These are phyloP conservation scores for Equus przewalskii DNA, from an alignment of 2,113 vertebrate species.

Conservation along the genomic window DNA sequence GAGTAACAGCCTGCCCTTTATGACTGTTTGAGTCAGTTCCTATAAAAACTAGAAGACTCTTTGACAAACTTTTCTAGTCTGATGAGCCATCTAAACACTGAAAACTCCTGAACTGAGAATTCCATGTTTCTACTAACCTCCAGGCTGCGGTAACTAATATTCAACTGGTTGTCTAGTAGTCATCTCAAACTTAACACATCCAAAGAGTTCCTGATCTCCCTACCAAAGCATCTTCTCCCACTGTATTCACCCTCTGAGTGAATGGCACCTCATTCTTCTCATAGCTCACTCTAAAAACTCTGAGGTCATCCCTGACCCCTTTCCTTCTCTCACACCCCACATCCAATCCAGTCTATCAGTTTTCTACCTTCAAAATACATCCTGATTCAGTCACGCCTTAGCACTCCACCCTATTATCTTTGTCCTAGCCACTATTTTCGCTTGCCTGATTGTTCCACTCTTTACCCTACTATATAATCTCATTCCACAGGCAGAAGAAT, in stretches of 20 bases:
- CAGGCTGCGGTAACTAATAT: not conserved
- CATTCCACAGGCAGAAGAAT: not conserved
- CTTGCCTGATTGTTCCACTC: not conserved
- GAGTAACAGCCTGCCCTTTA: not conserved
- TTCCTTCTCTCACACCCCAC: not conserved
- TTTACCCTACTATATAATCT: not conserved
- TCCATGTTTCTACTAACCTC: not conserved
- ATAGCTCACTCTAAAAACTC: not conserved
- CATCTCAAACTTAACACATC: not conserved
- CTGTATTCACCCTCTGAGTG: not conserved
- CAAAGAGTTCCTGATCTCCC: not conserved
- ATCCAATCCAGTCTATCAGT: not conserved
- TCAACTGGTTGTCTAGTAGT: not conserved
- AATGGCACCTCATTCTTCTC: not conserved
- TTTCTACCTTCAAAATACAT: not conserved
- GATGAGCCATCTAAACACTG: not conserved
- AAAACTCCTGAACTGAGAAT: not conserved
- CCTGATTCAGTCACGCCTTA: not conserved
- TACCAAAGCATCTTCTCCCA: not conserved
- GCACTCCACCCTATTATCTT: not conserved
- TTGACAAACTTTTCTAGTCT: not conserved
- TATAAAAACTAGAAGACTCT: not conserved
- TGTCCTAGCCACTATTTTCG: not conserved
- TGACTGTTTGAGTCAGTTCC: not conserved
- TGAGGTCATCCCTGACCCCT: not conserved